Evolutionary conservation across 2,797 vertebrate species (phyloP).

Genomic region (Sebastes steindachneri): DNA sequence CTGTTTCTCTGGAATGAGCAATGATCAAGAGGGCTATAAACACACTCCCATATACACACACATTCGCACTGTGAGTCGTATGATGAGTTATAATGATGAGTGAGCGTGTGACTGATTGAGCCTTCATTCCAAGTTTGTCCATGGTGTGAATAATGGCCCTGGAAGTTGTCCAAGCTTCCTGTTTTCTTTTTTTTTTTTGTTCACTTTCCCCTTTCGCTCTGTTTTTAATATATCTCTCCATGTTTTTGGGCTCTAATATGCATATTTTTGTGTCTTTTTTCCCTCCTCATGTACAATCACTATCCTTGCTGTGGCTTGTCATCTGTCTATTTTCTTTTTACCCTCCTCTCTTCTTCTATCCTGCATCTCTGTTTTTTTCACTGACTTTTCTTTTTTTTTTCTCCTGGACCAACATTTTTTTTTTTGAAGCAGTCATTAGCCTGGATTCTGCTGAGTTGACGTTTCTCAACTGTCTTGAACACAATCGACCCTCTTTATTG

Average conservation of each 20-base stretch:
- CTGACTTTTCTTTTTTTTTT: neutral
- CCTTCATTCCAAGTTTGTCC: slow-evolving; percentile 41
- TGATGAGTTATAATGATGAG: slow-evolving; percentile 50
- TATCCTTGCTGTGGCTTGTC: neutral
- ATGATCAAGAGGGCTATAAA: slow-evolving; percentile 32
- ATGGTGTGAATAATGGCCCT: slow-evolving; percentile 36
- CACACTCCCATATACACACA: neutral
- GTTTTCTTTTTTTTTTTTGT: neutral
- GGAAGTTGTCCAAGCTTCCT: slow-evolving; percentile 27
- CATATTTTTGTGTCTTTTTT: neutral
- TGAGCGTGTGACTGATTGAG: slow-evolving; percentile 42
- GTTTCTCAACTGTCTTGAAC: neutral
- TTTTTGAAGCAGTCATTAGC: no score
- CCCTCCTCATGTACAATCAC: neutral
- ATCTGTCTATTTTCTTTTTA: neutral
- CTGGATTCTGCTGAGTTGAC: neutral
- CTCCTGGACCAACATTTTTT: neutral
- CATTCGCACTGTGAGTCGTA: neutral
- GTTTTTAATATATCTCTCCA: neutral
- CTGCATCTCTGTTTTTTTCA: neutral
- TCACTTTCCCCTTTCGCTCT: neutral
- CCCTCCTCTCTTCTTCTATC: neutral
- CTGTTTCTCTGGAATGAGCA: slow-evolving; percentile 19
- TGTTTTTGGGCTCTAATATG: neutral
- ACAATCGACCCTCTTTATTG: neutral